A percentile compares a stretch with the other conserved stretches of the same genome.
Conservation (phyloP, 2,113 vertebrate species). For the Tragulus kanchil region DNA sequence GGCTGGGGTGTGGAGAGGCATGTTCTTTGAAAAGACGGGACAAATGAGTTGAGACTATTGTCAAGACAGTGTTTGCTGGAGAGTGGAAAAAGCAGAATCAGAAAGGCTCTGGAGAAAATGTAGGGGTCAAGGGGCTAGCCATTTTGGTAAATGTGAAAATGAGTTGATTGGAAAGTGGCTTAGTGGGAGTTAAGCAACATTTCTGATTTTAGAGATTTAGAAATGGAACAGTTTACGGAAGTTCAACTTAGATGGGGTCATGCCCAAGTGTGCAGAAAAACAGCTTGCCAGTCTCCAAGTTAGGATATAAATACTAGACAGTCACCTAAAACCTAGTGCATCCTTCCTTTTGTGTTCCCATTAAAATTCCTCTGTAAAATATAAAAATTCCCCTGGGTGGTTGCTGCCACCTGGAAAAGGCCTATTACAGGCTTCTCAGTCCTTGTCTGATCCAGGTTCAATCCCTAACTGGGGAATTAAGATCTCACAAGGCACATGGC, state of each 20-base stretch:
- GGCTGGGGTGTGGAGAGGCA: neutral
- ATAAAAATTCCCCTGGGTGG: neutral
- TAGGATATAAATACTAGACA: neutral
- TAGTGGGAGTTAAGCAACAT: neutral
- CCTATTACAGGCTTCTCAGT: neutral
- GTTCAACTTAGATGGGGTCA: neutral
- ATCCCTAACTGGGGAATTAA: neutral
- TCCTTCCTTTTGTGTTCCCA: neutral
- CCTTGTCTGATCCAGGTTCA: neutral
- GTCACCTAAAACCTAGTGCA: neutral
- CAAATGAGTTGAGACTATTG: neutral
- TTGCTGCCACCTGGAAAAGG: neutral
- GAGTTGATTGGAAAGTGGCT: neutral
- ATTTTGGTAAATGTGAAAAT: neutral
- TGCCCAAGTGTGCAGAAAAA: neutral
- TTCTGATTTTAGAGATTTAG: neutral
- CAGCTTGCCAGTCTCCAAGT: neutral
- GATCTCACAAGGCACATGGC: rapidly evolving
- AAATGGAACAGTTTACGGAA: neutral
- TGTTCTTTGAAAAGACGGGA: slow-evolving; percentile 23
- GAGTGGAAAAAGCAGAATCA: neutral
- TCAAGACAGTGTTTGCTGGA: neutral
- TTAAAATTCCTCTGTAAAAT: neutral
- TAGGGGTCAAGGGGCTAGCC: neutral
- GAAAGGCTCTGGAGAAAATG: neutral